Percentiles rank a stretch among this genome's conserved stretches.
Evolutionary conservation across 2,113 vertebrate genomes (phyloP).

Genomic region (Campylorhamphus procurvoides): DNA sequence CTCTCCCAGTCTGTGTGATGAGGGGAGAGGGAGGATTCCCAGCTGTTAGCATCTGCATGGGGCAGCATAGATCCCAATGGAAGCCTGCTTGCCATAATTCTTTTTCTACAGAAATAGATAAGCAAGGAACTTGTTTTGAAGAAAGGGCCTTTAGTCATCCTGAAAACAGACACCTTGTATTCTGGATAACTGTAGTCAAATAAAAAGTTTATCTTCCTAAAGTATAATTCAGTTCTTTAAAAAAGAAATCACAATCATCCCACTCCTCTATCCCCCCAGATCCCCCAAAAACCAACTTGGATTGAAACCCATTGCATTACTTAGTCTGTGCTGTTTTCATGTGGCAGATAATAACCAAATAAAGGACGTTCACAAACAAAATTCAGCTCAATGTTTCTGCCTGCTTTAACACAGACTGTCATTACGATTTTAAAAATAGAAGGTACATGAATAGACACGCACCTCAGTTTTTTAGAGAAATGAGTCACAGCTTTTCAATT

Average conservation of each 20-base stretch:
- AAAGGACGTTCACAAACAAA: slow-evolving; percentile 1
- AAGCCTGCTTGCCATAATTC: neutral
- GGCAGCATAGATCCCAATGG: neutral
- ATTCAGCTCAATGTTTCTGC: neutral
- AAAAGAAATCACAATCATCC: neutral
- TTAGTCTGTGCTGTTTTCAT: neutral
- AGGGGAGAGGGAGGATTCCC: neutral
- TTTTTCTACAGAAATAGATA: neutral
- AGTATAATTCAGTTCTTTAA: neutral
- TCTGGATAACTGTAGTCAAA: neutral
- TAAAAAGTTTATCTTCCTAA: neutral
- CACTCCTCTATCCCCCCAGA: rapidly evolving
- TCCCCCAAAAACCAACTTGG: neutral
- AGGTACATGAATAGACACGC: slow-evolving; percentile 26
- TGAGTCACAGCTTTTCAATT: slow-evolving; percentile 20
- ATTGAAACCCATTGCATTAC: neutral
- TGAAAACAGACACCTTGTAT: neutral
- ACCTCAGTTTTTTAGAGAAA: slow-evolving; percentile 20
- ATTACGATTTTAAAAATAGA: slow-evolving; percentile 28
- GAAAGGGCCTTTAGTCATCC: neutral
- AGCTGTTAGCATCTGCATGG: neutral
- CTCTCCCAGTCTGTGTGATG: neutral
- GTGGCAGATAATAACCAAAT: neutral
- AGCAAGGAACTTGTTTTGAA: neutral
- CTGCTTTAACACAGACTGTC: neutral